Percentiles rank a stretch among this genome's conserved stretches.
phyloP scores from a whole-genome alignment of 1,140 invertebrate genomes.

The Bradynema listronoti region DNA sequence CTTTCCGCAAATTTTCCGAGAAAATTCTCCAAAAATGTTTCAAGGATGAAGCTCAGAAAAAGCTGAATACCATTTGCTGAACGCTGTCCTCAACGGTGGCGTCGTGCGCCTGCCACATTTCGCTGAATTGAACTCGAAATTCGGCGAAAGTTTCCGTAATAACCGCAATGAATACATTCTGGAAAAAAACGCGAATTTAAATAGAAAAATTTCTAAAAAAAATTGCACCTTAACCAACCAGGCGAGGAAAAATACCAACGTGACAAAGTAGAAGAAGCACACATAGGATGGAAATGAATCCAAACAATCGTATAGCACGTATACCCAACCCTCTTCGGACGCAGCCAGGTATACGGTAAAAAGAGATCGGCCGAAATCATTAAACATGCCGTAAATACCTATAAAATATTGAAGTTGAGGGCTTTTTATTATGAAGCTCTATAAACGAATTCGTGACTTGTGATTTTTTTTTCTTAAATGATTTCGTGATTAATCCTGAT shows the following conservation, averaged over 20 bases:
- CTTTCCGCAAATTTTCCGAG: no score
- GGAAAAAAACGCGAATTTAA: constrained; percentile 9
- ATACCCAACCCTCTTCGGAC: constrained; percentile 99
- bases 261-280: constrained; percentile 91
- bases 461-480: no score
- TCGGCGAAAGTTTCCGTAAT: constrained; percentile 99
- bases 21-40: no score
- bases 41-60: no score
- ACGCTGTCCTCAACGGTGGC: constrained; percentile 44
- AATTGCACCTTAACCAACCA: constrained; percentile 84
- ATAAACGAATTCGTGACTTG: no score
- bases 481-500: no score
- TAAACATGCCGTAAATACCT: constrained; percentile 66
- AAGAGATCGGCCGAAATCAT: constrained; percentile 73
- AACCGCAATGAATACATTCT: constrained; percentile 98
- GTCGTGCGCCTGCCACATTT: constrained; percentile 92
- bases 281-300: constrained; percentile 92
- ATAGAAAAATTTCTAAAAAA: neutral
- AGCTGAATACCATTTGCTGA: constrained; percentile 36
- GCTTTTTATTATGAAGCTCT: no score
- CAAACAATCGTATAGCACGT: constrained; percentile 96
- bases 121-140: constrained; percentile 97
- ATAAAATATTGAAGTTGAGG: neutral
- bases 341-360: constrained; percentile 99
- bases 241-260: constrained; percentile 97